Evolutionary conservation across 1,140 invertebrate species (phyloP).

Genomic region (Heliconius melpomene): DNA sequence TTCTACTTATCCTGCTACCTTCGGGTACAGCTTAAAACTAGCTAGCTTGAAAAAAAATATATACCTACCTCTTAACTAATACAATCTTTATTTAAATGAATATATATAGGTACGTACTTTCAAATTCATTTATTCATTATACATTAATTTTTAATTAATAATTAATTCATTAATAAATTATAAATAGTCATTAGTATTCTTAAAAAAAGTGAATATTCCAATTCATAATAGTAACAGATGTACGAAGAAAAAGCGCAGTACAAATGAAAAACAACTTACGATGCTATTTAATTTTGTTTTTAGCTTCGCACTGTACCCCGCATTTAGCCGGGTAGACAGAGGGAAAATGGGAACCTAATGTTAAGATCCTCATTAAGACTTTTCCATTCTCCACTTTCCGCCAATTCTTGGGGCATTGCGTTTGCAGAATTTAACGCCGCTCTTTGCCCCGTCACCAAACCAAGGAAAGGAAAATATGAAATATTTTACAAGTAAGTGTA

Average conservation of each 20-base stretch:
- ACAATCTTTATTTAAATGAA: neutral
- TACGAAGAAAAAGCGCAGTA: neutral
- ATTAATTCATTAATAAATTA: neutral
- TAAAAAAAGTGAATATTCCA: neutral
- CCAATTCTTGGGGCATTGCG: neutral
- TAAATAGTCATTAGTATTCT: neutral
- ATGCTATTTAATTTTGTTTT: no score
- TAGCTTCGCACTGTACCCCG: no score
- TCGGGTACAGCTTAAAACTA: no score
- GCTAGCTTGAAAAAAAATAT: no score
- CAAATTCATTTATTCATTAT: no score
- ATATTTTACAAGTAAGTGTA: neutral
- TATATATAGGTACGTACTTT: no score
- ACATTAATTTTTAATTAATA: no score
- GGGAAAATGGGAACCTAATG: no score
- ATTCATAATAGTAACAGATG: neutral
- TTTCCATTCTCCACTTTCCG: neutral
- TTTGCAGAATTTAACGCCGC: neutral
- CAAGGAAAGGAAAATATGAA: neutral
- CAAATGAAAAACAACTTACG: neutral
- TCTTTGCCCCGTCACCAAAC: neutral
- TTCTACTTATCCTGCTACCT: no score
- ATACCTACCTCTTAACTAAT: neutral
- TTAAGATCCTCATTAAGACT: no score
- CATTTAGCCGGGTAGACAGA: no score